Conservation (phyloP, 2,797 vertebrate species). For the Dicrostonyx torquatus region DNA sequence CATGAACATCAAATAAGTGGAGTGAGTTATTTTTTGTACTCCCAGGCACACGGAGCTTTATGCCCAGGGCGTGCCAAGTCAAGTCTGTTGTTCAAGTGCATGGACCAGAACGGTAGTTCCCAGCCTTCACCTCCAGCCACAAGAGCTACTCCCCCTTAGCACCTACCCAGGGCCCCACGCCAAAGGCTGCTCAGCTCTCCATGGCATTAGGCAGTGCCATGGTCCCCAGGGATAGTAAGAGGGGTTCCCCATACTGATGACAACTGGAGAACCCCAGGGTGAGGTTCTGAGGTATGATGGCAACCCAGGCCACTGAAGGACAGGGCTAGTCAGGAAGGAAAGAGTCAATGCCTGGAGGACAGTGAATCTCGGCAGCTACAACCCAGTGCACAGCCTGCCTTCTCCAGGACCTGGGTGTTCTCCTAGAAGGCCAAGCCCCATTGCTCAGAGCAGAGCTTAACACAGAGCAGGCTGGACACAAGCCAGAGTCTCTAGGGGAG, state of each 20-base stretch:
- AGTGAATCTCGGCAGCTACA: neutral
- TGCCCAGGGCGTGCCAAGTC: neutral
- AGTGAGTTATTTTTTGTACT: neutral
- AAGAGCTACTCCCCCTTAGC: neutral
- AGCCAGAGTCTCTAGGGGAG: neutral
- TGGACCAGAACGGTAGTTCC: neutral
- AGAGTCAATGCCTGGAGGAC: neutral
- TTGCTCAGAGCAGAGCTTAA: neutral
- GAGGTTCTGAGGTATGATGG: neutral
- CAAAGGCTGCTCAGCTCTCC: neutral
- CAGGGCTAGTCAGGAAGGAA: neutral
- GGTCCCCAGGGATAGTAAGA: neutral
- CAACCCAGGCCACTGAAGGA: neutral
- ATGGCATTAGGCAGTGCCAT: neutral
- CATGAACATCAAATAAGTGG: neutral
- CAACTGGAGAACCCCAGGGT: neutral
- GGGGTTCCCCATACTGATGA: neutral
- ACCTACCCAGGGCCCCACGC: neutral
- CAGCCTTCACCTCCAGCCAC: neutral
- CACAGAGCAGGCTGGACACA: neutral
- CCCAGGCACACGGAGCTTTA: neutral
- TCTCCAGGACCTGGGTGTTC: neutral
- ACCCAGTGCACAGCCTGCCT: neutral
- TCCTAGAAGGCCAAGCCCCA: neutral
- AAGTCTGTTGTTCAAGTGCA: neutral